Conservation (phyloP, 1,140 invertebrate species). For the Drusus annulatus region DNA sequence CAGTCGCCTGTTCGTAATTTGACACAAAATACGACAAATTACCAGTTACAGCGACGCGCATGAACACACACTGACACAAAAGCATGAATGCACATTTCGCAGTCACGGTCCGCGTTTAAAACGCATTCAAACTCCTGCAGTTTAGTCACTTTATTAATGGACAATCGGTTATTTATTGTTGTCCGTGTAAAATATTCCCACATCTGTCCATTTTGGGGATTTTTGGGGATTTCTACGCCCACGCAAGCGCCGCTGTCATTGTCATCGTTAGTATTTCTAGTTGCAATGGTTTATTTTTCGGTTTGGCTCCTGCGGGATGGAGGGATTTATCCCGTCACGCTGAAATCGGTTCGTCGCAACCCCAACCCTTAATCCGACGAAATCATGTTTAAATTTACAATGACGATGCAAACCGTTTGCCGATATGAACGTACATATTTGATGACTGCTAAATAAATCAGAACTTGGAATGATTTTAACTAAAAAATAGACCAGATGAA, state of each 20-base stretch:
- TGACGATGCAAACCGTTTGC: background rate
- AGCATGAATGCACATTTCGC: constrained; percentile 47
- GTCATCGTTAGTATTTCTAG: constrained; percentile 31
- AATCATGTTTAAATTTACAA: constrained; percentile 4
- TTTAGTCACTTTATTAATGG: constrained; percentile 56
- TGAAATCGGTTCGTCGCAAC: background rate
- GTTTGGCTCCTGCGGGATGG: background rate
- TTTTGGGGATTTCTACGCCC: constrained; percentile 14
- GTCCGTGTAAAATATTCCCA: constrained; percentile 34
- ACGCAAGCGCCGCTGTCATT: constrained; percentile 36
- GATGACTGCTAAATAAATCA: too few relatives aligned
- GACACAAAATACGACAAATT: constrained; percentile 59
- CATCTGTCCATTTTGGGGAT: constrained; percentile 41
- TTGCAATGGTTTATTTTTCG: constrained; percentile 36
- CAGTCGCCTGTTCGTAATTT: constrained; percentile 49
- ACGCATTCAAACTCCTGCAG: constrained; percentile 21
- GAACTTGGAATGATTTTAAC: too few relatives aligned
- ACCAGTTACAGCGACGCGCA: constrained; percentile 24
- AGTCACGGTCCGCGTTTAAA: constrained; percentile 48
- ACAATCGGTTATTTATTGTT: constrained; percentile 43
- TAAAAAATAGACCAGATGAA: too few relatives aligned
- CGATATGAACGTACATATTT: too few relatives aligned
- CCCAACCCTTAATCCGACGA: background rate
- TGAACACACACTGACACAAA: constrained; percentile 30
- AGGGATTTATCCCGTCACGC: constrained; percentile 11